Conservation (phyloP, 2,113 vertebrate genomes). For the Ciconia boyciana region DNA sequence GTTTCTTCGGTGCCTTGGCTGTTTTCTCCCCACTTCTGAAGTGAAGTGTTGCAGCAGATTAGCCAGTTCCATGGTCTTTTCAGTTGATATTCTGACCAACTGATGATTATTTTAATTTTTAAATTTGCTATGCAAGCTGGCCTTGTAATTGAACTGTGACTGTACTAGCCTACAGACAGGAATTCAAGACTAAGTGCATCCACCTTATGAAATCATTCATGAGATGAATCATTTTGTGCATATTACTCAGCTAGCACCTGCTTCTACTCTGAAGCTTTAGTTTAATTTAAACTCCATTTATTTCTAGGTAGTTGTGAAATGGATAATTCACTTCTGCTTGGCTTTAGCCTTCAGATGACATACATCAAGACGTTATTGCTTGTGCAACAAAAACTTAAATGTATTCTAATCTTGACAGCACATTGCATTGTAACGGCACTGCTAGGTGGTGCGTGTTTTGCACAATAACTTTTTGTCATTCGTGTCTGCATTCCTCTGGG, state of each 20-base stretch:
- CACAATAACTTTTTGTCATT: background rate
- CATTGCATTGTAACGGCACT: accelerated
- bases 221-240: background rate
- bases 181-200: background rate
- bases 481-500: background rate
- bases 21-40: background rate
- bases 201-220: background rate
- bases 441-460: background rate
- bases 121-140: background rate
- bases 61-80: background rate
- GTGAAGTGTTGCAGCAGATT: background rate
- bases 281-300: background rate
- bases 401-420: background rate
- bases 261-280: background rate
- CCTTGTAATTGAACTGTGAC: background rate
- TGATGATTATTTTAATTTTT: background rate
- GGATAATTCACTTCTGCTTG: background rate
- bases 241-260: slow-evolving; percentile 19
- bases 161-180: slow-evolving; percentile 18
- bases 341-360: background rate
- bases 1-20: background rate
- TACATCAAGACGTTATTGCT: background rate
- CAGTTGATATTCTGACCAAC: background rate
- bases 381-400: background rate
- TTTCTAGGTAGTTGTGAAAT: slow-evolving; percentile 9